phyloP scores from a whole-genome alignment of 2,888 invertebrate genomes.

The Drosophila lacicola region DNA sequence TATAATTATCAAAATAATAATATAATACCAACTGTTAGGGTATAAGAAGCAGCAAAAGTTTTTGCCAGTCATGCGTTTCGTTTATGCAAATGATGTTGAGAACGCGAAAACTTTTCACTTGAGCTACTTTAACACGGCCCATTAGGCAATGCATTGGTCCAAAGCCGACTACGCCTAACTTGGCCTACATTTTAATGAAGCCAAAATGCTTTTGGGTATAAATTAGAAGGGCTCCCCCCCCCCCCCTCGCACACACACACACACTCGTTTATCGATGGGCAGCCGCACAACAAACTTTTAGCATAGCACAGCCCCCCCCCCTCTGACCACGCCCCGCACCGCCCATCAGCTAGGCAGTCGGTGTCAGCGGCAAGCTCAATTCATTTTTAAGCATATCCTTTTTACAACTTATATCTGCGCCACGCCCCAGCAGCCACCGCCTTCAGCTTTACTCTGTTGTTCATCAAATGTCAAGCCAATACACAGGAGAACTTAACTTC shows the following conservation, averaged over 20 bases:
- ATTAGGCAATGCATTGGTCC: slow-evolving; percentile 71
- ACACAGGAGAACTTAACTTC: slow-evolving; percentile 77
- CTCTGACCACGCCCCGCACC: slow-evolving; percentile 20
- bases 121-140: slow-evolving; percentile 70
- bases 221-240: slow-evolving; percentile 52
- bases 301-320: slow-evolving; percentile 1
- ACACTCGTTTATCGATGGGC: slow-evolving; percentile 30
- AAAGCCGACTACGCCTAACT: slow-evolving; percentile 43
- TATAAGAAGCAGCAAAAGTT: slow-evolving; percentile 2
- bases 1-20: not conserved
- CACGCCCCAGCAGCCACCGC: slow-evolving; percentile 1
- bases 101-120: slow-evolving; percentile 69
- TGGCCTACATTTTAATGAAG: slow-evolving; percentile 67
- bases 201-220: slow-evolving; percentile 72
- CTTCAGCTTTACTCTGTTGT: slow-evolving; percentile 58
- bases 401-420: slow-evolving; percentile 28
- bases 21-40: not conserved
- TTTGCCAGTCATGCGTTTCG: slow-evolving; percentile 5
- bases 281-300: slow-evolving; percentile 34
- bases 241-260: not conserved
- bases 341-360: slow-evolving; percentile 3
- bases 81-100: slow-evolving; percentile 66
- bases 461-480: slow-evolving; percentile 80
- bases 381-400: slow-evolving; percentile 74
- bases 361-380: slow-evolving; percentile 74